Evolutionary conservation across 2,797 vertebrate genomes (phyloP).

Genomic region (Pangasius djambal): DNA sequence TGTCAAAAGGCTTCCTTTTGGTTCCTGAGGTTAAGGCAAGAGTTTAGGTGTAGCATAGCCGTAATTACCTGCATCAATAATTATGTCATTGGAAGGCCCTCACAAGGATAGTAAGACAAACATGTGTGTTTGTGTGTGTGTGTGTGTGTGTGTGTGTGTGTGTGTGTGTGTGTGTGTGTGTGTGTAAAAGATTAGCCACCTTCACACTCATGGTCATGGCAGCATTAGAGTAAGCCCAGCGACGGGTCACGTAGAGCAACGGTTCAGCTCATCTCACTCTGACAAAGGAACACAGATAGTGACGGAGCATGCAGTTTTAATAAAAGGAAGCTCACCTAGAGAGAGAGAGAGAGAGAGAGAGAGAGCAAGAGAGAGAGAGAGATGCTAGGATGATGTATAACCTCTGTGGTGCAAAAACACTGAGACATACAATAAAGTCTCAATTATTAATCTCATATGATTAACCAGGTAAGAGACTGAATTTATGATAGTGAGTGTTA

Average conservation of each 20-base stretch:
- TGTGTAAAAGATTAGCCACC: constrained; percentile 31
- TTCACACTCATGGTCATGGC: constrained; percentile 32
- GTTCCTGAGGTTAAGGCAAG: not conserved
- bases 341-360: constrained; percentile 29
- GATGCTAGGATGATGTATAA: not conserved
- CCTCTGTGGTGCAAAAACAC: not conserved
- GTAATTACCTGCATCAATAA: not conserved
- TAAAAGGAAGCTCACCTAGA: constrained; percentile 6
- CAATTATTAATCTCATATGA: not conserved
- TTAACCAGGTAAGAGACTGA: not conserved
- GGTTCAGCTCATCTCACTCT: constrained; percentile 37
- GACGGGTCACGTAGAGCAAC: constrained; percentile 25
- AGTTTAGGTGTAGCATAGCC: not conserved
- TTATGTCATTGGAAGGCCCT: not conserved
- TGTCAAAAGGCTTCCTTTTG: not conserved
- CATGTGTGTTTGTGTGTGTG: not conserved
- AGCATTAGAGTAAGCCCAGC: constrained; percentile 37
- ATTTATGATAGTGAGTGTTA: not conserved
- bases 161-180: constrained; percentile 29
- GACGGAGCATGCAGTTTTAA: constrained; percentile 44
- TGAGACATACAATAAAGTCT: not conserved
- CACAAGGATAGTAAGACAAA: not conserved
- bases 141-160: not conserved
- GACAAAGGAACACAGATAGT: constrained; percentile 45
- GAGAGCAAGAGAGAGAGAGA: not conserved